These are phyloP conservation scores for Rynchops niger DNA, from an alignment of 2,113 vertebrate genomes.

Conservation along the genomic window DNA sequence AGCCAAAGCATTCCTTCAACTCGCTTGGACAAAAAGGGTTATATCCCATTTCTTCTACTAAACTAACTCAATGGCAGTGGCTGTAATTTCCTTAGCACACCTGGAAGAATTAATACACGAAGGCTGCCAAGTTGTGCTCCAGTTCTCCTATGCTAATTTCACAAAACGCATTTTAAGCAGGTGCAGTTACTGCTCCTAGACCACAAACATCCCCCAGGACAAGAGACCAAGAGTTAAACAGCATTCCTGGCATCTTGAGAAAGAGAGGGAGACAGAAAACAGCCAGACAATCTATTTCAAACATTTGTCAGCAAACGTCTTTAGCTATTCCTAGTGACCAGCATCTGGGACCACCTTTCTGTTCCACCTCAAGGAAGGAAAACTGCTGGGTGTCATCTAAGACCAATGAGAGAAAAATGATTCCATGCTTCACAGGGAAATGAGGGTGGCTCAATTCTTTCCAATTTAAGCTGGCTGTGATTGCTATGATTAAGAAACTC, in stretches of 20 bases:
- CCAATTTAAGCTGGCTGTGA: background rate
- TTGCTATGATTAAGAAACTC: background rate
- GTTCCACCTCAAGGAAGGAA: background rate
- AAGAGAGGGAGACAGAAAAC: background rate
- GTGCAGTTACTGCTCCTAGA: background rate
- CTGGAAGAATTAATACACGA: background rate
- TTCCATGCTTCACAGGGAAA: background rate
- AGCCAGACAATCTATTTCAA: background rate
- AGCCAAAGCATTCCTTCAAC: background rate
- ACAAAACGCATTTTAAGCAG: background rate
- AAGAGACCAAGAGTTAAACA: background rate
- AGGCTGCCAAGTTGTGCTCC: background rate
- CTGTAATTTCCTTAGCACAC: background rate
- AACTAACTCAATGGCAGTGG: background rate
- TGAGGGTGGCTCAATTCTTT: background rate
- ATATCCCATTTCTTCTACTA: background rate
- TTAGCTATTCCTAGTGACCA: background rate
- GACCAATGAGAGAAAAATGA: accelerated
- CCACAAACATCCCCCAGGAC: background rate
- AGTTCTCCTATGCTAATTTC: background rate
- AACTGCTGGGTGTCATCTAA: background rate
- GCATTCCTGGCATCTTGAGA: background rate
- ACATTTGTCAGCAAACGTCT: background rate
- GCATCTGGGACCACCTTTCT: background rate
- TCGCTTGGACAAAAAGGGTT: background rate